Percentiles rank a stretch among this genome's conserved stretches.
phyloP scores from a whole-genome alignment of 2,797 vertebrate species.

The Cuculus canorus region DNA sequence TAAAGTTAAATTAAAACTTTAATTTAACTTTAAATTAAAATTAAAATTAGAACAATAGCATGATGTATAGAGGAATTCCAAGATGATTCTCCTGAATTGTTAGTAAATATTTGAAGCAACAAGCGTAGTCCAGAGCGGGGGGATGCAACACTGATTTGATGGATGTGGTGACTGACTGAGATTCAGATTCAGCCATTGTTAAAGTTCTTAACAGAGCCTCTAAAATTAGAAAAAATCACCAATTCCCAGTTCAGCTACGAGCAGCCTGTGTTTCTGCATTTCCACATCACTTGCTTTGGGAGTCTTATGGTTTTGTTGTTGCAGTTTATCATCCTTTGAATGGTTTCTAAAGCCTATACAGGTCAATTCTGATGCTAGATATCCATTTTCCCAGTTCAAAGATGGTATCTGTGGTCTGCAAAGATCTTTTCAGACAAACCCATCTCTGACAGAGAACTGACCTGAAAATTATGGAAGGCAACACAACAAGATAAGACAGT shows the following conservation, averaged over 20 bases:
- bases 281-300: not conserved
- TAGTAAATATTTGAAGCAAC: not conserved
- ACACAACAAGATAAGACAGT: not conserved
- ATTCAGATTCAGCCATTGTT: not conserved
- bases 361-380: not conserved
- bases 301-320: not conserved
- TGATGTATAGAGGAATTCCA: not conserved
- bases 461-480: not conserved
- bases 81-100: not conserved
- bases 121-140: not conserved
- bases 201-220: not conserved
- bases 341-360: not conserved
- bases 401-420: not conserved
- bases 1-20: constrained; percentile 21
- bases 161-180: accelerated
- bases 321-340: not conserved
- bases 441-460: not conserved
- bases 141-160: not conserved
- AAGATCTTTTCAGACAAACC: not conserved
- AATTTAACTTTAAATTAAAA: too few relatives aligned
- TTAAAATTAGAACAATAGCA: not conserved
- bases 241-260: not conserved
- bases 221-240: not conserved
- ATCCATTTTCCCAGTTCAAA: not conserved
- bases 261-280: not conserved